Percentiles rank a stretch among this genome's conserved stretches.
phyloP scores from a whole-genome alignment of 2,113 vertebrate species.

The Pygoscelis adeliae region DNA sequence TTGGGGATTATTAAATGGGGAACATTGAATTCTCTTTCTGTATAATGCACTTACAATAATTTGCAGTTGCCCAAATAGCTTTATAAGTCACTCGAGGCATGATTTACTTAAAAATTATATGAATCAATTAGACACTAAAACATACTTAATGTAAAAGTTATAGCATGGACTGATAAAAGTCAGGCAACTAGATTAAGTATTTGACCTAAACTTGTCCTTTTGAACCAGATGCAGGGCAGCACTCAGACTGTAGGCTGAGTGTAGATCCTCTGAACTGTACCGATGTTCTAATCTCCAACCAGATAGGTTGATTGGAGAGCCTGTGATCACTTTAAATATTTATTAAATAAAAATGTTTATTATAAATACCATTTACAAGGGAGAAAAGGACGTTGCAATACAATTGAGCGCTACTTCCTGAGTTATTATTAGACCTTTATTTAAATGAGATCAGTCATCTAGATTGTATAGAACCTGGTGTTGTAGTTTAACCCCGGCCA shows the following conservation, averaged over 20 bases:
- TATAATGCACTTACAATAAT: background rate
- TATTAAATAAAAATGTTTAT: background rate
- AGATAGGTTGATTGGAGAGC: background rate
- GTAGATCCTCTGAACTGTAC: background rate
- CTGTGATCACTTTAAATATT: background rate
- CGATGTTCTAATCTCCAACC: background rate
- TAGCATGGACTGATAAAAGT: background rate
- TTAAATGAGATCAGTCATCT: background rate
- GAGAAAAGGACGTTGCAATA: background rate
- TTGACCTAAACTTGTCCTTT: slow-evolving; percentile 46
- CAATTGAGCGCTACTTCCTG: background rate
- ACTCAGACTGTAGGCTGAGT: background rate
- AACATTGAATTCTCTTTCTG: slow-evolving; percentile 17
- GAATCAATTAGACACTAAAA: slow-evolving; percentile 24
- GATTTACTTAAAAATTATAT: slow-evolving; percentile 40
- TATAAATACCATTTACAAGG: background rate
- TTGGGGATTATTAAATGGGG: slow-evolving; percentile 38
- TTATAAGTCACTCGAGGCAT: slow-evolving; percentile 5
- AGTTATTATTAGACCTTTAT: slow-evolving; percentile 11
- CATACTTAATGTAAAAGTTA: background rate
- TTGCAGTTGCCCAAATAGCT: slow-evolving; percentile 29
- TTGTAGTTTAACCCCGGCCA: too few species aligned
- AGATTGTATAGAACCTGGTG: background rate
- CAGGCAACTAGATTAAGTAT: slow-evolving; percentile 14
- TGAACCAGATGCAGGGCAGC: background rate